Evolutionary conservation across 1,140 invertebrate genomes (phyloP), one percentile per base, ranked within the genome.

Genomic region (Lepidurus apus): DNA sequence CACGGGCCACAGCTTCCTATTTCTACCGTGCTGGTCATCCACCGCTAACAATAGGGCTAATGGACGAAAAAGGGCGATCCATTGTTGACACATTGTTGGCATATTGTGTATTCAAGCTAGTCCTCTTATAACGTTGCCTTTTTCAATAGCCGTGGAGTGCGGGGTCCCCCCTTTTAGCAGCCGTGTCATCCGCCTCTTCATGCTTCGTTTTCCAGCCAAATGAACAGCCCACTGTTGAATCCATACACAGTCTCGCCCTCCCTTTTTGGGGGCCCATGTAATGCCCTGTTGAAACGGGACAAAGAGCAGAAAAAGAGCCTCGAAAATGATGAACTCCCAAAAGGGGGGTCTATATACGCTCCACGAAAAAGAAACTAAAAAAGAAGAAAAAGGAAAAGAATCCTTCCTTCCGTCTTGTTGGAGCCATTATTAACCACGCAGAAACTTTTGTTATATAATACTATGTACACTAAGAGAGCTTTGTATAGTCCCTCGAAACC

Each of bases 51-150:
- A 65, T 65, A 65, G 53, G 17, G 53, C 53, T 65, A 65, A 65
- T 65, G 53, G 53, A 65, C 53, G 53, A 65, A 65, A 47, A 65
- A 65, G 53, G 53, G 53, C 53, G 53, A 65, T n/a, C 53, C 21
- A 65, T 65, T 65, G 53, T 65, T 65, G 53, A 65, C 53, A 65
- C 53, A 65, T 65, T 65, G 53, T 65, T 65, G 53, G 53, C 53
- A 65, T 65, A 65, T 65, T 65, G 53, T 65, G 53, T 65, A 65
- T 65, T 65, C 53, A 65, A 65, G 17, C 53, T 65, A 65, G 53
- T 65, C 53, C 53, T 65, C 53, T 65, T 65, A 65, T 65, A 65
- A 65, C 53, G 21, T 65, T 65, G 53, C 53, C 53, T 65, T 65
- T 65, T 65, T 65, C 53, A 65, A 65, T 65, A 65, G 53, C 17